phyloP scores from a whole-genome alignment of 2,797 vertebrate genomes.

The Huso huso region DNA sequence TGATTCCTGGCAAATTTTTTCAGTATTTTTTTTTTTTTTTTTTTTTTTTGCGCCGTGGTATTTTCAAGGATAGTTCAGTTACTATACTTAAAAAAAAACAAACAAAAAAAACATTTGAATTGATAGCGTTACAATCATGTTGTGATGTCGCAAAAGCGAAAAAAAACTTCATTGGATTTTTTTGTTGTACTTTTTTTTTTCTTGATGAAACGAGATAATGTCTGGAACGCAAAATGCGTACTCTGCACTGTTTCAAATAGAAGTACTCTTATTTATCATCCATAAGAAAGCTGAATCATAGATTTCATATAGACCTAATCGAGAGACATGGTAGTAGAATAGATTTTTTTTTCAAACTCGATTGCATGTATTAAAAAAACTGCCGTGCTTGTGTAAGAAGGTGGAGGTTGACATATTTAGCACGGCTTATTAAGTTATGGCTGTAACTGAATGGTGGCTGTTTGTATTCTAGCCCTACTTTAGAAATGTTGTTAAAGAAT shows the following conservation, averaged over 20 bases:
- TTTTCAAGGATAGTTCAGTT: background rate
- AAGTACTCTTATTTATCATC: constrained; percentile 11
- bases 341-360: background rate
- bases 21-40: too few species aligned
- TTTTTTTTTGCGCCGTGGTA: background rate
- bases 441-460: constrained; percentile 1
- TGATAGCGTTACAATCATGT: too few species aligned
- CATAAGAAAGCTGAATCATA: background rate
- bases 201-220: constrained; percentile 28
- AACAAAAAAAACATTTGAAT: too few species aligned
- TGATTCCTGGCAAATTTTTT: constrained; percentile 20
- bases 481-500: constrained; percentile 31
- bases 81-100: too few species aligned
- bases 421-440: constrained; percentile 29
- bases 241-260: constrained; percentile 18
- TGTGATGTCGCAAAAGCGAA: background rate
- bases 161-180: constrained; percentile 44
- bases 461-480: constrained; percentile 25
- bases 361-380: constrained; percentile 8
- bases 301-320: background rate
- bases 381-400: constrained; percentile 28
- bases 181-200: constrained; percentile 40
- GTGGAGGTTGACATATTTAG: constrained; percentile 33
- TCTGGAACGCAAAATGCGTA: constrained; percentile 44
- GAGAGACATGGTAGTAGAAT: constrained; percentile 1